Evolutionary conservation across 1,140 invertebrate genomes (phyloP).

Genomic region (Drosophila sucinea): DNA sequence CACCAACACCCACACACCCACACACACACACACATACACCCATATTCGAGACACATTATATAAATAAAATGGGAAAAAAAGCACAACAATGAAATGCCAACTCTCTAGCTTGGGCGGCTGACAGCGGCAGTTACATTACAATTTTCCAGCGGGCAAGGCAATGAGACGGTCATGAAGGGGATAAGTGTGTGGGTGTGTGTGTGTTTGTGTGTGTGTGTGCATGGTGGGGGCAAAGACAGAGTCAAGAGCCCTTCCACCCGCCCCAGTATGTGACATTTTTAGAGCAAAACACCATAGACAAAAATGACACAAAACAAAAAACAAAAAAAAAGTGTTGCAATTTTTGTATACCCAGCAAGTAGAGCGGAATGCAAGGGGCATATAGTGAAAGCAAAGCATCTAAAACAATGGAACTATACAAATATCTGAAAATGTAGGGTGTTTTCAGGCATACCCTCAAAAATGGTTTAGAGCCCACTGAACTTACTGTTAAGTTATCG

Average conservation of each 20-base stretch:
- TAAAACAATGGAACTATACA: too few species aligned
- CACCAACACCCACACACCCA: slow-evolving; percentile 36
- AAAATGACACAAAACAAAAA: slow-evolving; percentile 17
- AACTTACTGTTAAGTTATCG: too few species aligned
- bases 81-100: slow-evolving; percentile 79
- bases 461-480: too few species aligned
- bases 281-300: slow-evolving; percentile 26
- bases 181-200: neutral
- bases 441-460: too few species aligned
- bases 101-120: slow-evolving; percentile 43
- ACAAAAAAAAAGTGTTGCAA: slow-evolving; percentile 48
- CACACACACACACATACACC: slow-evolving; percentile 28
- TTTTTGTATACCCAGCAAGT: slow-evolving; percentile 15
- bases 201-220: neutral
- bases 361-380: neutral
- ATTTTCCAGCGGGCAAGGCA: slow-evolving; percentile 30
- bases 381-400: neutral
- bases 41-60: slow-evolving; percentile 72
- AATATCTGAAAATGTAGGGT: too few species aligned
- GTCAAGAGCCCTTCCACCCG: neutral
- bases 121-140: slow-evolving; percentile 66
- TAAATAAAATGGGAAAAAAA: slow-evolving; percentile 73
- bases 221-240: slow-evolving; percentile 11
- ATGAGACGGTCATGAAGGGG: neutral
- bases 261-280: slow-evolving; percentile 49